Base-by-base conservation (phyloP, 2,113 vertebrate species). In the Salvelinus sp. region DNA sequence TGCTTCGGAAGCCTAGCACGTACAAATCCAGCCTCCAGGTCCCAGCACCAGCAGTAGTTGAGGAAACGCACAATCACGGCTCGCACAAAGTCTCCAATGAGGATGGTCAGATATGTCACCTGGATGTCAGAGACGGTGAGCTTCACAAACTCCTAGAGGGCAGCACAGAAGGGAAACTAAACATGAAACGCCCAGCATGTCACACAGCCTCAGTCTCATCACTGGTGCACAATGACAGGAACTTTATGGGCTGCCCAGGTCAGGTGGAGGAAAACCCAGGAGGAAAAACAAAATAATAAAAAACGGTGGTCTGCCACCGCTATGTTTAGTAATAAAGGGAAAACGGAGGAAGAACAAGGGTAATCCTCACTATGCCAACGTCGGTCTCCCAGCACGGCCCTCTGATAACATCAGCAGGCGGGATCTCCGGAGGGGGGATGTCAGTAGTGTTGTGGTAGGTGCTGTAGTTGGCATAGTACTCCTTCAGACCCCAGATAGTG, bases 21-120 rank as follows among this genome's bases (percentile, higher is more conserved):
- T 92, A 99, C 98, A 90, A 99, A 98, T 83, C 97, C 98, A 66
- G 97, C 97, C 84, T 99, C 98, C 75, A 99, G 93, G 91, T 99
- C 98, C 98, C 98, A 99, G 88, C 98, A 99, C 98, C 98, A 99
- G 83, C 98, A 99, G 86, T 99, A 96, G 88, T 99, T 99, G 82
- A 98, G 93, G 86, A 98, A 98, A 81, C 98, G 95, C 60, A 99
- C 98, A 12, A 95, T 94, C 77, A 98, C 84, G 2, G 98, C 98
- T 75, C 97, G 92, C 5, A 94, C 63, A 77, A 99, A 99, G 91
- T 99, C 98, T 70, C 96, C 96, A 63, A 98, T 86, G 82, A 99
- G 90, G 81, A 99, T 99, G 76, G 95, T 99, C 90, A 98, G 90
- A 60, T 93, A 99, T 0, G 94, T 95, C 74, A 99, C 96, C 75